Evolutionary conservation across 2,113 vertebrate genomes (phyloP).

Genomic region (Rhagologus leucostigma): DNA sequence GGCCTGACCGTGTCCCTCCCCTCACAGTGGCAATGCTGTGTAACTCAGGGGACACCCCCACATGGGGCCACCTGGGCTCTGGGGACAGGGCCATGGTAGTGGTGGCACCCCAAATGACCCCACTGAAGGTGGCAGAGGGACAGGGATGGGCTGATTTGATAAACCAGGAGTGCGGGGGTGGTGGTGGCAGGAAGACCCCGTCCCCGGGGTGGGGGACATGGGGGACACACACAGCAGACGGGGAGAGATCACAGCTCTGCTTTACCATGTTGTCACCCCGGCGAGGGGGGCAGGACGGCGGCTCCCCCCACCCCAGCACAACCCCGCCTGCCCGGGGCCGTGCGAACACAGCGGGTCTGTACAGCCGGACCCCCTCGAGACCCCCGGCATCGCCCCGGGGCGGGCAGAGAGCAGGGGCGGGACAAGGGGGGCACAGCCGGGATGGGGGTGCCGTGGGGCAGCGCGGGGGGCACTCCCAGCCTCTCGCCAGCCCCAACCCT

Average conservation of each 20-base stretch:
- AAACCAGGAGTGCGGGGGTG: rapidly evolving
- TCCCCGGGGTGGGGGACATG: rapidly evolving
- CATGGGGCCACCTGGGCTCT: not conserved
- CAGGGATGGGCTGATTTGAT: not conserved
- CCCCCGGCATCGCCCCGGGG: not conserved
- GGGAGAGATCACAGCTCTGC: constrained; percentile 40
- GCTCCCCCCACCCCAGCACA: not conserved
- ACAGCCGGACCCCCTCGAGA: not conserved
- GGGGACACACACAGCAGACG: constrained; percentile 28
- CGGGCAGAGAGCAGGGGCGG: not conserved
- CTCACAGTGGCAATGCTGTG: not conserved
- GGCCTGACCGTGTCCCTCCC: not conserved
- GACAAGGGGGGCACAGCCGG: not conserved
- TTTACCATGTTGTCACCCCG: constrained; percentile 25
- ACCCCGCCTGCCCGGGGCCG: not conserved
- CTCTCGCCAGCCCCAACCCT: not conserved
- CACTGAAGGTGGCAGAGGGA: not conserved
- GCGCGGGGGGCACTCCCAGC: not conserved
- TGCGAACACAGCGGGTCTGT: not conserved
- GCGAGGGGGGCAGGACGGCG: not conserved
- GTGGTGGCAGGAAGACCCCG: not conserved
- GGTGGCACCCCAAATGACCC: not conserved
- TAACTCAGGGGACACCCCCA: not conserved
- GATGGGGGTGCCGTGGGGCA: not conserved
- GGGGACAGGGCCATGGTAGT: rapidly evolving